Evolutionary conservation across 1,140 invertebrate species (phyloP).

Genomic region (Bombus impatiens): DNA sequence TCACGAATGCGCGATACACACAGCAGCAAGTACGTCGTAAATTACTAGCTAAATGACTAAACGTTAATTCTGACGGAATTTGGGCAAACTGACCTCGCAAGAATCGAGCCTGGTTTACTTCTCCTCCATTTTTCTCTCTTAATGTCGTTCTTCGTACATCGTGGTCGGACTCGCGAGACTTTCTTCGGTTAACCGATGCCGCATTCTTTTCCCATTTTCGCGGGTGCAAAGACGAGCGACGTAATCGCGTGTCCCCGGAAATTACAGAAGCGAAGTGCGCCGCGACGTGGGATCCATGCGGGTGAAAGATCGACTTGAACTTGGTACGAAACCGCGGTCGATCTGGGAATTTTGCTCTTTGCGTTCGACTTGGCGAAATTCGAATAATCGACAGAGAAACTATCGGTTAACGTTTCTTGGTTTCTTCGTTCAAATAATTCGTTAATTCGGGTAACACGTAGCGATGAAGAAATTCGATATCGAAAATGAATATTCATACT

Average conservation of each 20-base stretch:
- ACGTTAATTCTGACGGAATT: slow-evolving; percentile 42
- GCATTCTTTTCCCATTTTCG: not conserved
- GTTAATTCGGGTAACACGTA: not conserved
- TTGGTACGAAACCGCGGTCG: slow-evolving; percentile 36
- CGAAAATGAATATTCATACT: not conserved
- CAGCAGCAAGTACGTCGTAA: slow-evolving; percentile 62
- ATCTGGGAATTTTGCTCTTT: slow-evolving; percentile 3
- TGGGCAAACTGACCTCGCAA: slow-evolving; percentile 49
- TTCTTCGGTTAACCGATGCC: slow-evolving; percentile 8
- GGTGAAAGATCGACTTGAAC: slow-evolving; percentile 29
- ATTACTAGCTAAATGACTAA: slow-evolving; percentile 60
- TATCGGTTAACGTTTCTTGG: too few relatives aligned
- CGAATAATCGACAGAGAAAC: not conserved
- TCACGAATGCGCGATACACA: slow-evolving; percentile 55
- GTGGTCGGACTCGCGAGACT: slow-evolving; percentile 20
- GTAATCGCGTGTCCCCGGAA: slow-evolving; percentile 12
- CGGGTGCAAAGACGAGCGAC: not conserved
- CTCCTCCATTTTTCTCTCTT: not conserved
- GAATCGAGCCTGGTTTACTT: not conserved
- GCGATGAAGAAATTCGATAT: not conserved
- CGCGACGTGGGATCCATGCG: slow-evolving; percentile 6
- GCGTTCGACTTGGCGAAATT: not conserved
- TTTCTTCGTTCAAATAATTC: not conserved
- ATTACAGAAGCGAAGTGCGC: not conserved
- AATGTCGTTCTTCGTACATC: not conserved